A percentile compares a stretch with the other conserved stretches of the same genome.
These are phyloP conservation scores for Trialeurodes vaporariorum DNA, from an alignment of 1,140 invertebrate genomes.

Conservation along the genomic window DNA sequence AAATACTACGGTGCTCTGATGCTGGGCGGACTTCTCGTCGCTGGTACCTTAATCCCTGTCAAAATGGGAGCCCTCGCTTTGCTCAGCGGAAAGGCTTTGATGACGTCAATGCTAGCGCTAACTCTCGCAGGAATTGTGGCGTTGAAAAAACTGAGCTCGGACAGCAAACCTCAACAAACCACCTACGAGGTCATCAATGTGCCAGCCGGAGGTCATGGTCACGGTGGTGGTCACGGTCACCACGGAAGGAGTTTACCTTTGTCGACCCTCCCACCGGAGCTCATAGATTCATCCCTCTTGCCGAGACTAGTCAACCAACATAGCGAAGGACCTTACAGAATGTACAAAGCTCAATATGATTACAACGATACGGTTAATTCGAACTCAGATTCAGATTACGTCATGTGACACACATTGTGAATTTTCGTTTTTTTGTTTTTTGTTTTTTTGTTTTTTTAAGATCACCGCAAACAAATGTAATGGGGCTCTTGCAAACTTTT, in stretches of 20 bases:
- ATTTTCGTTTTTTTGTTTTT: too few relatives aligned
- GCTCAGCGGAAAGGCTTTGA: constrained; percentile 63
- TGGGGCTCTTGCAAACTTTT: too few relatives aligned
- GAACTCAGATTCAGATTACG: constrained; percentile 5
- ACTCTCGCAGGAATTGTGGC: constrained; percentile 43
- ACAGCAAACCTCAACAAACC: background rate
- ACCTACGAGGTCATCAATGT: constrained; percentile 9
- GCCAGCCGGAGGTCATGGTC: background rate
- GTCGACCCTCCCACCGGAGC: background rate
- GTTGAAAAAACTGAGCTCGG: constrained; percentile 29
- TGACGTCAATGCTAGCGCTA: constrained; percentile 63
- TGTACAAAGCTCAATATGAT: background rate
- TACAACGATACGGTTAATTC: background rate
- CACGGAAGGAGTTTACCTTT: background rate
- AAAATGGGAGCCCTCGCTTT: constrained; percentile 44
- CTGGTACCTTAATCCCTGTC: constrained; percentile 17
- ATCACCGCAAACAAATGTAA: too few relatives aligned
- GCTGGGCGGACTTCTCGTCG: constrained; percentile 15
- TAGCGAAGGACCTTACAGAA: constrained; percentile 17
- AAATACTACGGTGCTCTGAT: constrained; percentile 20
- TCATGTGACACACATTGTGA: too few relatives aligned
- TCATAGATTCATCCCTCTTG: constrained; percentile 29
- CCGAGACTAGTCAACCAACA: constrained; percentile 28
- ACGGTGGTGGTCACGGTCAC: background rate
- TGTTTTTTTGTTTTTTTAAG: too few relatives aligned